Percentiles rank a stretch among this genome's conserved stretches.
These are phyloP conservation scores for Crocuta crocuta DNA, from an alignment of 2,113 vertebrate genomes.

Conservation along the genomic window DNA sequence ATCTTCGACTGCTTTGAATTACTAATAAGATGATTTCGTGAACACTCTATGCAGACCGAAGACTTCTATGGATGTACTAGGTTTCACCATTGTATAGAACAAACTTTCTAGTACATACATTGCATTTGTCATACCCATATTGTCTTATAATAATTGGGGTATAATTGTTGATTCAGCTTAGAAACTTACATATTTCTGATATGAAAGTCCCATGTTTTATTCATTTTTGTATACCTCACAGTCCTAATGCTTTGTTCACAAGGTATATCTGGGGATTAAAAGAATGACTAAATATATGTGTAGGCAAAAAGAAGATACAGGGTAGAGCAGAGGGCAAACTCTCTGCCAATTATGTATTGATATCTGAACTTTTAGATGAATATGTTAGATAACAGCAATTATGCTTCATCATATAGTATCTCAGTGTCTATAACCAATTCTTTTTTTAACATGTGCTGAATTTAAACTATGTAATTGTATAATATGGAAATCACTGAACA, in stretches of 20 bases:
- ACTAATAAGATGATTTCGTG: background rate
- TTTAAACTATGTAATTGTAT: background rate
- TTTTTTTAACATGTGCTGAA: background rate
- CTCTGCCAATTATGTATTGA: background rate
- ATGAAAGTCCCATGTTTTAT: background rate
- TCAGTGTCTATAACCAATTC: conserved; percentile 22
- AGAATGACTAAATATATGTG: background rate
- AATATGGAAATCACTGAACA: background rate
- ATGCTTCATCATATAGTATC: background rate
- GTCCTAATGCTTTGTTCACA: background rate
- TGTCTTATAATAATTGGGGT: background rate
- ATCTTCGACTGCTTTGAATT: background rate
- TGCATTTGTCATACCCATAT: background rate
- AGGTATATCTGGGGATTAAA: background rate
- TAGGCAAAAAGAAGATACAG: background rate
- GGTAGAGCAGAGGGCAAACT: background rate
- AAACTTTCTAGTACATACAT: background rate
- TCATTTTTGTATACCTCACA: background rate
- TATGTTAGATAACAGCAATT: conserved; percentile 28
- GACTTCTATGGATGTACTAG: background rate
- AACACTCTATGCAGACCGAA: background rate
- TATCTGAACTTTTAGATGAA: background rate
- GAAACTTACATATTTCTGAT: background rate
- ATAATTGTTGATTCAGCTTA: background rate
- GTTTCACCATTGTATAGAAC: conserved; percentile 11